Conservation (phyloP, 2,113 vertebrate species). For the Paramormyrops kingsleyae region DNA sequence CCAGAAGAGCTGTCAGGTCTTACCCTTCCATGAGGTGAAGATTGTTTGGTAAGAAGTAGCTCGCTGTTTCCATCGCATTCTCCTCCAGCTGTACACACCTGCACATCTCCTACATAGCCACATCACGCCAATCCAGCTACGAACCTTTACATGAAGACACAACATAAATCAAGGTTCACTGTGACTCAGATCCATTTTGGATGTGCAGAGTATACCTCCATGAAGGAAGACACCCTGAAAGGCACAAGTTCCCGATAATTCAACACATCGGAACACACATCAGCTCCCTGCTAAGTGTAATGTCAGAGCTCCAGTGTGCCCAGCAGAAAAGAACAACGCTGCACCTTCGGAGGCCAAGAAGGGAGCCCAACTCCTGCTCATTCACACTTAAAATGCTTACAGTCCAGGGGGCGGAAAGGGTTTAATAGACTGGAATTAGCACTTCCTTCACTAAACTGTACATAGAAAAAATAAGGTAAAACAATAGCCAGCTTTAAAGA, state of each 20-base stretch:
- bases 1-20: not conserved
- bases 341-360: not conserved
- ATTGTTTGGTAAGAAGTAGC: not conserved
- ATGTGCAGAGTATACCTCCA: not conserved
- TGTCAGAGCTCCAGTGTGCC: not conserved
- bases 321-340: not conserved
- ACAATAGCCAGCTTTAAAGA: not conserved
- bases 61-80: not conserved
- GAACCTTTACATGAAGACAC: not conserved
- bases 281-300: not conserved
- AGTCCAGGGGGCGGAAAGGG: not conserved
- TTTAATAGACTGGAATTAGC: not conserved
- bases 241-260: not conserved
- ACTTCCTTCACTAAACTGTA: not conserved
- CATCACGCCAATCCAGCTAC: not conserved
- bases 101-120: not conserved
- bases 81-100: not conserved
- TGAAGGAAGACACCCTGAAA: not conserved
- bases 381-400: not conserved
- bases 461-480: not conserved
- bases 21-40: not conserved
- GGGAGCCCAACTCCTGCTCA: not conserved
- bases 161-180: not conserved
- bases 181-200: not conserved
- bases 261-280: not conserved